Conservation (phyloP, 2,888 invertebrate genomes). For the Fragum sueziense region DNA sequence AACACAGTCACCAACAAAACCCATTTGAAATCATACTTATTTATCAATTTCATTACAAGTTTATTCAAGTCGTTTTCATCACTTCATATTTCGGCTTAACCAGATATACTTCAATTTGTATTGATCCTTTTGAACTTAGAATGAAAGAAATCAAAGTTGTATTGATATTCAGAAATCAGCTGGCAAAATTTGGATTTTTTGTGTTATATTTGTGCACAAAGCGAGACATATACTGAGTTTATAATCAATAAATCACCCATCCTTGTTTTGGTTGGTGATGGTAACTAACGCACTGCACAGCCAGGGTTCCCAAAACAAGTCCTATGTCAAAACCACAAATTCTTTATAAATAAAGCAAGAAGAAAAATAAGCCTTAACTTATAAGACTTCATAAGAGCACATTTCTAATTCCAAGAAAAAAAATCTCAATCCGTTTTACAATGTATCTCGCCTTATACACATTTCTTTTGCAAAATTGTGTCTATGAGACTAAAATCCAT, state of each 20-base stretch:
- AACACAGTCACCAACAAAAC: conserved; percentile 2
- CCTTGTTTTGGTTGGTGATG: neutral
- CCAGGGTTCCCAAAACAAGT: neutral
- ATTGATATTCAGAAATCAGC: conserved; percentile 19
- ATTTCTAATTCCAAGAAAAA: too few relatives aligned
- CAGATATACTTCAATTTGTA: conserved; percentile 7
- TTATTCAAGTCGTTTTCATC: conserved; percentile 4
- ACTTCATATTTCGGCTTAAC: conserved; percentile 12
- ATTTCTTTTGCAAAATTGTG: too few relatives aligned
- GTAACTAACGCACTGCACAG: conserved; percentile 11
- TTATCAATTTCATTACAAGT: conserved; percentile 11
- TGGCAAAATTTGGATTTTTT: conserved; percentile 3
- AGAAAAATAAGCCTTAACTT: too few relatives aligned
- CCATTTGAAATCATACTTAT: neutral
- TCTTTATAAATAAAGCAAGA: too few relatives aligned
- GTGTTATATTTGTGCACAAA: conserved; percentile 16
- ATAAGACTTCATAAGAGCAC: too few relatives aligned
- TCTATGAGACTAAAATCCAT: too few relatives aligned
- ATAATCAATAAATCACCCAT: neutral
- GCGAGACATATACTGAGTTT: conserved; percentile 12
- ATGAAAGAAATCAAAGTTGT: conserved; percentile 19
- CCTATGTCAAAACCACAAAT: too few relatives aligned
- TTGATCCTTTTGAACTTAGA: conserved; percentile 9
- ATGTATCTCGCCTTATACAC: too few relatives aligned
- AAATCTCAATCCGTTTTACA: too few relatives aligned